Evolutionary conservation across 1,140 invertebrate species (phyloP).

Genomic region (Drosophila biarmipes): DNA sequence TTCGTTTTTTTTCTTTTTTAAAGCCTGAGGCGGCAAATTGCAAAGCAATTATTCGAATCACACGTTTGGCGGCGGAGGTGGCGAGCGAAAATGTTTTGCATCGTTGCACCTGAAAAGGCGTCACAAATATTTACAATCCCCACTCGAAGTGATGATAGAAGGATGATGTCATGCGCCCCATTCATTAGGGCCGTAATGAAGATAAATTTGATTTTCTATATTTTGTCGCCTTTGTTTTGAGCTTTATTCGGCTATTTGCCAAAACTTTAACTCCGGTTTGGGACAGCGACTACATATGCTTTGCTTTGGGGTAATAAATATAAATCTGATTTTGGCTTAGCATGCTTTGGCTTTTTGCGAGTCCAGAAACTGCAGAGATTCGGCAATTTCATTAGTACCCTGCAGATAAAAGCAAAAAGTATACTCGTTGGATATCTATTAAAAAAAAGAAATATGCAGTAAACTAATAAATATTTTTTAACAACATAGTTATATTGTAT

Average conservation of each 20-base stretch:
- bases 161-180: constrained; percentile 49
- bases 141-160: constrained; percentile 15
- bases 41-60: constrained; percentile 81
- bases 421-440: not conserved
- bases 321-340: constrained; percentile 21
- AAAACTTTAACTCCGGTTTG: constrained; percentile 24
- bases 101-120: constrained; percentile 68
- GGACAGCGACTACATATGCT: constrained; percentile 17
- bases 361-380: constrained; percentile 16
- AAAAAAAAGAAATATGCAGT: not conserved
- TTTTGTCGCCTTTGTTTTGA: constrained; percentile 44
- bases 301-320: constrained; percentile 9
- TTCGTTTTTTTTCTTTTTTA: constrained; percentile 3
- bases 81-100: constrained; percentile 62
- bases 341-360: constrained; percentile 4
- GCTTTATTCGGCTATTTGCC: constrained; percentile 22
- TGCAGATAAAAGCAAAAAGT: not conserved
- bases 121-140: constrained; percentile 54
- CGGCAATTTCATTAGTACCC: not conserved
- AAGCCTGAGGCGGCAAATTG: constrained; percentile 54
- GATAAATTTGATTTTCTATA: constrained; percentile 68
- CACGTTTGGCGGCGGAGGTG: constrained; percentile 60
- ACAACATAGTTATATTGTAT: too few species aligned
- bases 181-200: constrained; percentile 60
- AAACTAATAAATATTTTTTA: not conserved